Conservation (phyloP, 2,888 invertebrate genomes). For the Drosophila infuscata region DNA sequence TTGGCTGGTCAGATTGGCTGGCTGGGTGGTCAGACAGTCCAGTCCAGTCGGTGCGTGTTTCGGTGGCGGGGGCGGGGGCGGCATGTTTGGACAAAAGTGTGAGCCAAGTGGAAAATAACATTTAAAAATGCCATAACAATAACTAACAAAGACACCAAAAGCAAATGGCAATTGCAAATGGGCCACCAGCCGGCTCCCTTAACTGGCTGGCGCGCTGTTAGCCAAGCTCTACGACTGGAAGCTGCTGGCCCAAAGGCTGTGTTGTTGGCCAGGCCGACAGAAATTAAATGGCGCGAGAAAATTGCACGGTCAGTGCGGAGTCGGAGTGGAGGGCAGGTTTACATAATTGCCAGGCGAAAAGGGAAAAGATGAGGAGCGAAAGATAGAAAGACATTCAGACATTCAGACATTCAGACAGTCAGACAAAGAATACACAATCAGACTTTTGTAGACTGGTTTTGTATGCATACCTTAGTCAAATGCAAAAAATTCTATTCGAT, state of each 20-base stretch:
- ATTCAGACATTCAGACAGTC: background rate
- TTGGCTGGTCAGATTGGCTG: slow-evolving; percentile 31
- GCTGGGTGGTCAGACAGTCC: slow-evolving; percentile 13
- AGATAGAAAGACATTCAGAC: slow-evolving; percentile 16
- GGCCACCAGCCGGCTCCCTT: slow-evolving; percentile 55
- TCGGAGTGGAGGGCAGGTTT: slow-evolving; percentile 68
- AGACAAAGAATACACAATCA: slow-evolving; percentile 18
- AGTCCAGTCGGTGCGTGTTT: slow-evolving; percentile 45
- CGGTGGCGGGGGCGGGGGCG: slow-evolving; percentile 57
- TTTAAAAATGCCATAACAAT: slow-evolving; percentile 81
- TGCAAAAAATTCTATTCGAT: slow-evolving; percentile 2
- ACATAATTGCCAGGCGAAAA: slow-evolving; percentile 70
- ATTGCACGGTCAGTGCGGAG: slow-evolving; percentile 71
- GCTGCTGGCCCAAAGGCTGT: slow-evolving; percentile 21
- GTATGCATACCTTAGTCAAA: slow-evolving; percentile 13
- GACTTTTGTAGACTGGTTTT: slow-evolving; percentile 9
- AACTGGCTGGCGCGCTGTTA: slow-evolving; percentile 12
- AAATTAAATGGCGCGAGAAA: slow-evolving; percentile 82
- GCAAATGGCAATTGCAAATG: slow-evolving; percentile 74
- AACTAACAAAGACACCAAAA: slow-evolving; percentile 81
- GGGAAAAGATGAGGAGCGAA: slow-evolving; percentile 33
- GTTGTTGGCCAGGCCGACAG: slow-evolving; percentile 58
- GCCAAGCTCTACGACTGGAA: slow-evolving; percentile 29
- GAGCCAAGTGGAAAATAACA: slow-evolving; percentile 82
- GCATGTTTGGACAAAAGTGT: slow-evolving; percentile 78